These are phyloP conservation scores for Crypturellus tataupa DNA, from an alignment of 2,797 vertebrate genomes.

Conservation along the genomic window DNA sequence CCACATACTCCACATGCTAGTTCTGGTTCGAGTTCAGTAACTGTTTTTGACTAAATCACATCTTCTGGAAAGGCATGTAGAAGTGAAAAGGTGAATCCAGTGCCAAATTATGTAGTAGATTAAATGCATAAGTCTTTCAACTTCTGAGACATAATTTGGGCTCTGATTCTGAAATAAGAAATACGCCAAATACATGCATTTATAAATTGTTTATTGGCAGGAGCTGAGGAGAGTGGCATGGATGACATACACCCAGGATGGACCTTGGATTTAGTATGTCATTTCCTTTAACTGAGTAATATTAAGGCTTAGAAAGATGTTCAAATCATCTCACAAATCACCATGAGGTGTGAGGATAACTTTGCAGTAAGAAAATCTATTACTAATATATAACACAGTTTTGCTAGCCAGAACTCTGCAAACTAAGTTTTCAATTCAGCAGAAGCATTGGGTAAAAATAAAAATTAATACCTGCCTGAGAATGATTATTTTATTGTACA, in stretches of 20 bases:
- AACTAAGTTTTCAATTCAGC: background rate
- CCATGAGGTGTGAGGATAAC: background rate
- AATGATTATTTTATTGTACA: background rate
- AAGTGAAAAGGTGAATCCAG: background rate
- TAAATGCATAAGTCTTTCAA: background rate
- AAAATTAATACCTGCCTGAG: background rate
- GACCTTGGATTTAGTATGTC: background rate
- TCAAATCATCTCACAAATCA: background rate
- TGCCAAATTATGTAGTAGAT: background rate
- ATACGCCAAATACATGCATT: background rate
- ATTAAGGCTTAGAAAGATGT: background rate
- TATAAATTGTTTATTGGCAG: background rate
- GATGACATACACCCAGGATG: background rate
- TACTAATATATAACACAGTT: accelerated
- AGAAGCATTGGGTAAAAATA: background rate
- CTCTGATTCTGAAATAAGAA: background rate
- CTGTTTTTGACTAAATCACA: accelerated
- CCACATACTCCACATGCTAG: background rate
- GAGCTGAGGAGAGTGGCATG: background rate
- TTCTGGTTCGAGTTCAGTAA: background rate
- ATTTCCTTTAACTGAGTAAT: background rate
- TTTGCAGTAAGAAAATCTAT: background rate
- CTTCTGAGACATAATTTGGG: background rate
- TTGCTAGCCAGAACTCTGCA: background rate
- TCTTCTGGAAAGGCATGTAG: background rate